phyloP scores from a whole-genome alignment of 2,888 invertebrate genomes.

The Diaperis boleti region DNA sequence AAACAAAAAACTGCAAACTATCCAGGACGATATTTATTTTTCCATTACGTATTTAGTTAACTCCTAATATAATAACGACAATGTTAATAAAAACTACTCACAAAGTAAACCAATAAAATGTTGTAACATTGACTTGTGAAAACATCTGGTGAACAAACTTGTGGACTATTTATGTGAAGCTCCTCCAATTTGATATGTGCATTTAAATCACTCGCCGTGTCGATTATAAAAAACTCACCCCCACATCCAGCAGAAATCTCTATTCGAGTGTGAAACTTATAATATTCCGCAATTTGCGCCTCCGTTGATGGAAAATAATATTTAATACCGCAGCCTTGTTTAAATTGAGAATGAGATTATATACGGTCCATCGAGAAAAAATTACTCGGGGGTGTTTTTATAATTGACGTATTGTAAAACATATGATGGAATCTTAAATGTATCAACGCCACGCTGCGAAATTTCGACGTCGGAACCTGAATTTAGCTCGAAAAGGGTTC shows the following conservation, averaged over 20 bases:
- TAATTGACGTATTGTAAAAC: conserved; percentile 38
- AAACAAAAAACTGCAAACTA: conserved; percentile 25
- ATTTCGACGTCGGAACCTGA: conserved; percentile 18
- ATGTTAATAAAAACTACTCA: conserved; percentile 29
- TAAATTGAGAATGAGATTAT: conserved; percentile 63
- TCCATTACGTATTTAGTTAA: conserved; percentile 41
- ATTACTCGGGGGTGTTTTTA: conserved; percentile 58
- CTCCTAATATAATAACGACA: conserved; percentile 32
- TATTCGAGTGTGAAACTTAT: conserved; percentile 45
- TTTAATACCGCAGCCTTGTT: conserved; percentile 57
- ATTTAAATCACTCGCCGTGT: conserved; percentile 42
- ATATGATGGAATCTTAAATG: conserved; percentile 20
- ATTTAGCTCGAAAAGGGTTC: conserved; percentile 50
- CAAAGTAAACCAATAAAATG: conserved; percentile 36
- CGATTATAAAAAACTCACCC: conserved; percentile 34
- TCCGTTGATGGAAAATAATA: conserved; percentile 55
- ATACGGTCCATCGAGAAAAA: conserved; percentile 62
- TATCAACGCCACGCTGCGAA: conserved; percentile 28
- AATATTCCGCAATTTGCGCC: conserved; percentile 45
- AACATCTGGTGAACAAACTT: conserved; percentile 12
- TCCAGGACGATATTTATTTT: conserved; percentile 34
- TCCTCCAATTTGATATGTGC: conserved; percentile 36
- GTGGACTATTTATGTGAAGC: conserved; percentile 20
- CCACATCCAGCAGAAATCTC: conserved; percentile 38
- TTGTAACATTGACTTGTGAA: conserved; percentile 32